Base-by-base conservation (phyloP, 2,113 vertebrate genomes). In the Myrmophylax atrothorax region DNA sequence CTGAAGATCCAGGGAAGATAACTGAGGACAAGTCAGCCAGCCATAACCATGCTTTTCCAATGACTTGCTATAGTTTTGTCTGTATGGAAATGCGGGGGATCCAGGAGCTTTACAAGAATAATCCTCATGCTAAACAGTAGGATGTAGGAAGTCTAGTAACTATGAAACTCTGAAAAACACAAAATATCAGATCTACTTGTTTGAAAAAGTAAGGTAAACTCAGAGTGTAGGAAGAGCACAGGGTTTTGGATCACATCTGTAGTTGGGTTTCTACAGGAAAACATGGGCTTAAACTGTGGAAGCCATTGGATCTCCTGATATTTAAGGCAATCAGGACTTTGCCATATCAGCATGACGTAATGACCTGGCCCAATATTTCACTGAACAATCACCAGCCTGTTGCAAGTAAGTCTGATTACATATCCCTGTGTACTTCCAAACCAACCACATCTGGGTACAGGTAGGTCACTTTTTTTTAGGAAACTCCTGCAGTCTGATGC, bases 281-380 rank as follows among this genome's bases (percentile, higher is more conserved):
- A 86, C 55, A 24, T 0, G 53, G 50, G 23, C 23, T 69, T 3
- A 1, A 82, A 28, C 46, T 28, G 42, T 35, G 59, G 66, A 76
- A 84, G 38, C 20, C 63, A 66, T 7, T 35, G 66, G 25, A 75
- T 44, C 38, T 83, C 55, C 2, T 2, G 55, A 49, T 3, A 29
- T 26, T 50, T 40, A 50, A 81, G 35, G 67, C 38, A 37, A 55
- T 44, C 74, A 80, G 70, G 81, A 91, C 46, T 35, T 37, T 50
- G 62, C 37, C 0, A 0, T 46, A 33, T 33, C 44, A 60, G 16
- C 18, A 22, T 2, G 29, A 76, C 0, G 33, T 14, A 81, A 80
- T 6, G 8, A 89, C 77, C 55, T 56, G 62, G 18, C n/a, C 33
- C 62, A 28, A 2, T 29, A 73, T 49, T 81, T 68, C 84, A 62